These are phyloP conservation scores for Icerya purchasi DNA, from an alignment of 2,888 invertebrate genomes.

Conservation along the genomic window DNA sequence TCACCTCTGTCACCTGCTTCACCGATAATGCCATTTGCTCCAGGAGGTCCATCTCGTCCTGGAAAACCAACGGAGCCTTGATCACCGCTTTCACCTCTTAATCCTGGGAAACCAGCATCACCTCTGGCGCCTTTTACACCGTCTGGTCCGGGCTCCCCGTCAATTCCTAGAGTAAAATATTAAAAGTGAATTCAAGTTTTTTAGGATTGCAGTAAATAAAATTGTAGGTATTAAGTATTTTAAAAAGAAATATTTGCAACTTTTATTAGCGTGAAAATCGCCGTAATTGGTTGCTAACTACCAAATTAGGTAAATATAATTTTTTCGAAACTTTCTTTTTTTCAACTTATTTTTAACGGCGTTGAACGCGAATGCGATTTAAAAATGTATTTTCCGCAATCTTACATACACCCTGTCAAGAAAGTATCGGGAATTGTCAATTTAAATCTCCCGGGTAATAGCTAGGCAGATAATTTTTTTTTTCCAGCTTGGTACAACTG, in stretches of 20 bases:
- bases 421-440: no score
- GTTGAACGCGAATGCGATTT: no score
- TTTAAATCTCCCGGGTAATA: no score
- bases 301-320: no score
- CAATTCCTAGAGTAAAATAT: slow-evolving; percentile 5
- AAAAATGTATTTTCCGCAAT: no score
- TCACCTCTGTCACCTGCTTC: slow-evolving; percentile 17
- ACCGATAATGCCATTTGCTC: slow-evolving; percentile 11
- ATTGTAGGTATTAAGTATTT: not conserved
- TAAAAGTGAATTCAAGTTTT: not conserved
- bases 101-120: slow-evolving; percentile 18
- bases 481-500: no score
- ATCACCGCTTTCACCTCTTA: slow-evolving; percentile 21
- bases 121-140: slow-evolving; percentile 21
- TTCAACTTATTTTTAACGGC: no score
- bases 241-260: not conserved
- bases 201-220: not conserved
- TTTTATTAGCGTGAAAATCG: no score
- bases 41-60: slow-evolving; percentile 3
- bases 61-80: slow-evolving; percentile 8
- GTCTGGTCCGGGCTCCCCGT: slow-evolving; percentile 7
- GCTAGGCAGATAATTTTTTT: no score
- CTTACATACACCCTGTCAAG: no score
- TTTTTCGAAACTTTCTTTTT: no score
- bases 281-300: no score